These are phyloP conservation scores for Chaetogeoica ovagalla DNA, from an alignment of 2,888 invertebrate species.

Conservation along the genomic window DNA sequence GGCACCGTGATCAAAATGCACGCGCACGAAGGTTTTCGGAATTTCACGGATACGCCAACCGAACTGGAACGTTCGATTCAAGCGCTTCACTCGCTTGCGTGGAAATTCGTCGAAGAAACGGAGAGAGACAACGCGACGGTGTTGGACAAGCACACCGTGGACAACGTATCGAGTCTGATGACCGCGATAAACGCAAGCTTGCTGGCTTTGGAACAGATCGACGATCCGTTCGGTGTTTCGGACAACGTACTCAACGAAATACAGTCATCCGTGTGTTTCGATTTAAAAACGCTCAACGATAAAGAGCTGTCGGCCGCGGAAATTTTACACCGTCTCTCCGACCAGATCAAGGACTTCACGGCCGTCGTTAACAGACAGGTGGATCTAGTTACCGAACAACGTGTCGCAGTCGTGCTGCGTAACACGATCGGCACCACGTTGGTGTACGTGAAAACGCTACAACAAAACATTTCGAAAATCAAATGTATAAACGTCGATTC, in stretches of 20 bases:
- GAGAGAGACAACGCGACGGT: constrained; percentile 42
- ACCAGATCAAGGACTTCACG: constrained; percentile 17
- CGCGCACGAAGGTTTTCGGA: not conserved
- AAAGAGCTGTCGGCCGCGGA: not conserved
- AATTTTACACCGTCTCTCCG: constrained; percentile 6
- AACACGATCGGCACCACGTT: constrained; percentile 38
- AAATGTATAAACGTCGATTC: constrained; percentile 1
- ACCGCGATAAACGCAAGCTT: constrained; percentile 45
- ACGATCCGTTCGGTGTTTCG: constrained; percentile 43
- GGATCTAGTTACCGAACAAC: constrained; percentile 25
- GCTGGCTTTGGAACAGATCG: constrained; percentile 30
- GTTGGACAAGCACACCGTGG: constrained; percentile 53
- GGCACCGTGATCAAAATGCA: constrained; percentile 26
- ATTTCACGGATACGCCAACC: not conserved
- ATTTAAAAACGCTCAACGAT: constrained; percentile 23
- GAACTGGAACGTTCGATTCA: constrained; percentile 27
- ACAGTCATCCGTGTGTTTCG: constrained; percentile 33
- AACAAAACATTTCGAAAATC: constrained; percentile 24
- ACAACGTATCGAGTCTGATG: constrained; percentile 54
- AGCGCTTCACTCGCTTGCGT: constrained; percentile 30
- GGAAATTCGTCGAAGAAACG: constrained; percentile 45
- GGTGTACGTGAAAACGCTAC: constrained; percentile 18
- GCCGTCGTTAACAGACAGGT: constrained; percentile 19
- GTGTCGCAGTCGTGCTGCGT: constrained; percentile 15
- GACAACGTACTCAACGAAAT: constrained; percentile 37